These are phyloP conservation scores for Abrostola triplasia DNA, from an alignment of 2,888 invertebrate species.

Conservation along the genomic window DNA sequence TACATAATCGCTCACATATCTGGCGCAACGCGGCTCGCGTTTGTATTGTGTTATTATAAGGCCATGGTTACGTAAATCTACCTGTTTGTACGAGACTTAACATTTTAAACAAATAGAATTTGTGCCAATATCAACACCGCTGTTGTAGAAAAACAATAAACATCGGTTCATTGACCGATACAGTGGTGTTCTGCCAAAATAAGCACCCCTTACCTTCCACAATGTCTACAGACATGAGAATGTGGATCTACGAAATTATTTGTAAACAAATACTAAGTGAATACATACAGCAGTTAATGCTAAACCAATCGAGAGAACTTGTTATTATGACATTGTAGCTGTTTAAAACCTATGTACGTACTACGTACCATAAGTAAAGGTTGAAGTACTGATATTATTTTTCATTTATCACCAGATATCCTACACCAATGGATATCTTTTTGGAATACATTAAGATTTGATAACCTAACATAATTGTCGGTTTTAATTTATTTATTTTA, in stretches of 20 bases:
- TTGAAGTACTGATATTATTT: no score
- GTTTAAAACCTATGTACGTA: no score
- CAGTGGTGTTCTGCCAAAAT: conserved; percentile 79
- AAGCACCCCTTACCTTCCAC: conserved; percentile 81
- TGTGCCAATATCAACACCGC: conserved; percentile 85
- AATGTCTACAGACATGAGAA: conserved; percentile 61
- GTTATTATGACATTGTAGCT: no score
- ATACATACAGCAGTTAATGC: neutral
- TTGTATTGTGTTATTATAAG: conserved; percentile 63
- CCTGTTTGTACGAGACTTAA: conserved; percentile 79
- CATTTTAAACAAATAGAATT: conserved; percentile 84
- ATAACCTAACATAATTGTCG: no score
- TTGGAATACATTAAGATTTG: no score
- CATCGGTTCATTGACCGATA: conserved; percentile 81
- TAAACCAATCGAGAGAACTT: no score
- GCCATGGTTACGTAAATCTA: conserved; percentile 74
- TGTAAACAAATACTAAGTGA: conserved; percentile 44
- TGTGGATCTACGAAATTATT: conserved; percentile 52
- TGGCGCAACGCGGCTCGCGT: conserved; percentile 19
- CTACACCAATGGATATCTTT: no score
- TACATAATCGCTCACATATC: conserved; percentile 13
- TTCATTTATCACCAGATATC: no score
- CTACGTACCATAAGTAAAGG: no score
- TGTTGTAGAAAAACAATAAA: conserved; percentile 85
- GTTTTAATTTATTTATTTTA: no score